Conservation (phyloP, 37 sponge, comb jelly and placozoan genomes). For the Chondrilla cf. caribensis region DNA sequence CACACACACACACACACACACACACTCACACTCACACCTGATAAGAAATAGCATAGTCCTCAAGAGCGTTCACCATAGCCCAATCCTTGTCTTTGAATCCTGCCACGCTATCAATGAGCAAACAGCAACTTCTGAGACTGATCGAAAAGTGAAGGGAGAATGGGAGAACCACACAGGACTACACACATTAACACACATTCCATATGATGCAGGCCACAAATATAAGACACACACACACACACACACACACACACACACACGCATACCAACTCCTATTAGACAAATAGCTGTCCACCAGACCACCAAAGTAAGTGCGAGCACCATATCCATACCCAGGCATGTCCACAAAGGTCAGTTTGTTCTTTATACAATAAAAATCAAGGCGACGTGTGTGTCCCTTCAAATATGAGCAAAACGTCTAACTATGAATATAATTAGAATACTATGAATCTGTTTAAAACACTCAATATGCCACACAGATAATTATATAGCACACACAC, state of each 20-base stretch:
- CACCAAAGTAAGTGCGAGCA: not conserved
- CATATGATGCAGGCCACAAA: too few species aligned
- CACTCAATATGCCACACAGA: too few species aligned
- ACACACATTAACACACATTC: too few species aligned
- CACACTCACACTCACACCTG: not conserved
- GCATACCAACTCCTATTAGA: not conserved
- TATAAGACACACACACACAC: too few species aligned
- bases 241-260: too few species aligned
- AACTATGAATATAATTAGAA: too few species aligned
- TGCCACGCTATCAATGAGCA: constrained; percentile 1
- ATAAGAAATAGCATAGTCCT: not conserved
- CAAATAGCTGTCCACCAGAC: constrained; percentile 12
- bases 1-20: too few species aligned
- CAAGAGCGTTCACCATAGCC: not conserved
- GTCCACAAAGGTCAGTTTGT: constrained; percentile 10
- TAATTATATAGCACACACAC: not conserved
- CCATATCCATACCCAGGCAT: constrained; percentile 22
- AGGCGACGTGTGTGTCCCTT: not conserved
- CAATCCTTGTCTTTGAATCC: not conserved
- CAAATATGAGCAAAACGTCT: not conserved
- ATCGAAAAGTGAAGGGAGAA: not conserved
- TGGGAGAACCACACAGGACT: too few species aligned
- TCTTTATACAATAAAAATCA: not conserved
- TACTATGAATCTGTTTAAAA: too few species aligned
- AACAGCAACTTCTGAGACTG: constrained; percentile 15